Percentiles rank a stretch among this genome's conserved stretches.
Evolutionary conservation across 53 echinoderm and acorn worm genomes (phyloP).

Genomic region (Actinopyga echinites): DNA sequence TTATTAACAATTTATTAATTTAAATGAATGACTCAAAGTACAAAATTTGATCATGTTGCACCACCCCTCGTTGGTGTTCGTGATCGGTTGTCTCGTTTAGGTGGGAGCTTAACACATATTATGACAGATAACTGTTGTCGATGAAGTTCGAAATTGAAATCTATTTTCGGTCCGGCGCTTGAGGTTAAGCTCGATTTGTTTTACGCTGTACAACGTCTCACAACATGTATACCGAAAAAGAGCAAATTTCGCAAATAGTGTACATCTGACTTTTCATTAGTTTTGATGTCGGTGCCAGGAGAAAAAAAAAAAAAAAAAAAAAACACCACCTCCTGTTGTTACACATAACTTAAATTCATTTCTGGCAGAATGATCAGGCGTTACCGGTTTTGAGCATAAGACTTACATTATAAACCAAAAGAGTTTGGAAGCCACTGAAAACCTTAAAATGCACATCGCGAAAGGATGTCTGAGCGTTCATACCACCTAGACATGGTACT

Average conservation of each 20-base stretch:
- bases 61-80: not conserved
- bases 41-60: not conserved
- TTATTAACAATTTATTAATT: not conserved
- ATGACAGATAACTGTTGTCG: not conserved
- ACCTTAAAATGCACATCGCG: not conserved
- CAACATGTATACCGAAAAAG: not conserved
- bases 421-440: not conserved
- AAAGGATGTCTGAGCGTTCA: not conserved
- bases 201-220: not conserved
- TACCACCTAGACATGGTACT: not conserved
- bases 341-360: not conserved
- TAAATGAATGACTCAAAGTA: not conserved
- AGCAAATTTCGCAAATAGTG: not conserved
- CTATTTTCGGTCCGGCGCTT: not conserved
- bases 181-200: not conserved
- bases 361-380: not conserved
- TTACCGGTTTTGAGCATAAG: not conserved
- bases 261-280: not conserved
- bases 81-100: not conserved
- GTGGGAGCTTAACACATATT: not conserved
- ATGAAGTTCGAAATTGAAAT: not conserved
- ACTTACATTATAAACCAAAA: not conserved
- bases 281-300: not conserved
- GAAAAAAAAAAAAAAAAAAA: not conserved
- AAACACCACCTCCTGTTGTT: not conserved